These are phyloP conservation scores for Macropis europaea DNA, from an alignment of 2,888 invertebrate species.

Conservation along the genomic window DNA sequence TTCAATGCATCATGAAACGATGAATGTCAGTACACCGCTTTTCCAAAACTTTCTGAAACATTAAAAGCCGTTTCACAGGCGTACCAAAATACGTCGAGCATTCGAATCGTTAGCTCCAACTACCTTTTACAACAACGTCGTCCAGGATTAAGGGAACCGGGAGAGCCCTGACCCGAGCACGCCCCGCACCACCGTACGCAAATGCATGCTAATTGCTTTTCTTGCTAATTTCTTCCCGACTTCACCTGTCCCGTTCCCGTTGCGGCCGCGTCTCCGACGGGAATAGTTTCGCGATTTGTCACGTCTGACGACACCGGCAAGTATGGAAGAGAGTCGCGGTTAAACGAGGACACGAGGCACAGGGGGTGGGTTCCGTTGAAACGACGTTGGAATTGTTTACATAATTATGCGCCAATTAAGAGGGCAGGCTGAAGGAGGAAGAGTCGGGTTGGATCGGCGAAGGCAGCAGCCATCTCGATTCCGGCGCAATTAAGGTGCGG, in stretches of 20 bases:
- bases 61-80: no score
- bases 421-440: slow-evolving; percentile 55
- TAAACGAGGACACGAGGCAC: slow-evolving; percentile 14
- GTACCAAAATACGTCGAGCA: neutral
- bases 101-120: neutral
- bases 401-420: slow-evolving; percentile 79
- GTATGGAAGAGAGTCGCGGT: slow-evolving; percentile 44
- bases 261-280: neutral
- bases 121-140: neutral
- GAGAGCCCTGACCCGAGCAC: neutral
- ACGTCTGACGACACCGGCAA: slow-evolving; percentile 46
- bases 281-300: slow-evolving; percentile 48
- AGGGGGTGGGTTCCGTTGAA: no score
- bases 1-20: no score
- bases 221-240: slow-evolving; percentile 40
- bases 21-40: neutral
- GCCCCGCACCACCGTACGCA: neutral
- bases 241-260: neutral
- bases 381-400: slow-evolving; percentile 72
- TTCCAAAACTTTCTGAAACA: neutral
- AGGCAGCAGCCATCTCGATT: slow-evolving; percentile 68
- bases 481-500: slow-evolving; percentile 77
- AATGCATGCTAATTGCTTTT: slow-evolving; percentile 35
- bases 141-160: neutral
- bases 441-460: slow-evolving; percentile 49